Evolutionary conservation across 2,797 vertebrate genomes (phyloP), one percentile per base, ranked within the genome.

Genomic region (Lutjanus campechanus): DNA sequence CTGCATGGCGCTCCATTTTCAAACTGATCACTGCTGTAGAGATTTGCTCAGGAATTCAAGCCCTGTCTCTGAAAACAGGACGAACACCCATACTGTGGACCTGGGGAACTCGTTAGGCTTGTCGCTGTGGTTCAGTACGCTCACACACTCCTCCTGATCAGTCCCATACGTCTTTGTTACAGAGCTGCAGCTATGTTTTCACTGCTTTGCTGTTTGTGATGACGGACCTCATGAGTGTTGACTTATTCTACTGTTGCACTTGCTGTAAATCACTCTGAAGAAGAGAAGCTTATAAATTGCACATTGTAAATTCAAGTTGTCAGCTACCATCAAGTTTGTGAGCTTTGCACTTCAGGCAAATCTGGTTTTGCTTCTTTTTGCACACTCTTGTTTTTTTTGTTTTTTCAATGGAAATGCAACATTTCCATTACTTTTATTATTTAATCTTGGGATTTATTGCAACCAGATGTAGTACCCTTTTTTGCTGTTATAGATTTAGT

Each of bases 51-150:
- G 91, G 93, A 94, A 95, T 93, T 91, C 77, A 71, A 83, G 84
- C 84, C 50, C 60, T 89, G 73, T 79, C 72, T 89, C 76, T 89
- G 49, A 81, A 89, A 93, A 92, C 92, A 92, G 87, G 89, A 90
- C 66, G 56, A 89, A 81, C 85, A 89, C 75, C 81, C 85, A 75
- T 88, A 80, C 79, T 72, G 83, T 16, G 76, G 89, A 93, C 89
- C 91, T 92, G 92, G 89, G 81, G 88, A 94, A 94, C 93, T 92
- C 85, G 87, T 95, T 93, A 88, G 80, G 84, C 91, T 81, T 80
- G 90, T 90, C 63, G 54, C 82, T 78, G 82, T 36, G 54, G 76
- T 85, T 90, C 85, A 83, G 41, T 69, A 5, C 76, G 20, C 81
- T 73, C 76, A 50, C 76, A 70, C 82, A 72, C 85, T 64, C 56